Evolutionary conservation across 2,797 vertebrate genomes (phyloP).

Genomic region (Oophaga sylvatica): DNA sequence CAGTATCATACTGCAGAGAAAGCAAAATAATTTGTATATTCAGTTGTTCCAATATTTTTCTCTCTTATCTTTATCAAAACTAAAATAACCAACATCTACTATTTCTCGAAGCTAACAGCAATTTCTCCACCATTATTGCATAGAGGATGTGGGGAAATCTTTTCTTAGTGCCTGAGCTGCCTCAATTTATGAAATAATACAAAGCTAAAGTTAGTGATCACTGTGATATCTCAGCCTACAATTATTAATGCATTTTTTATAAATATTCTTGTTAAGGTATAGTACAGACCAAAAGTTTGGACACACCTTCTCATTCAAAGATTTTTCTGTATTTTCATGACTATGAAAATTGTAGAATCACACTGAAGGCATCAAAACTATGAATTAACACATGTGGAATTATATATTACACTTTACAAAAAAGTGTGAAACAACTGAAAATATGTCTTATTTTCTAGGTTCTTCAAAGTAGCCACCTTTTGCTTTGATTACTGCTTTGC

Average conservation of each 20-base stretch:
- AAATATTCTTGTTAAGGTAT: not conserved
- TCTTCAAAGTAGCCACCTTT: too few relatives aligned
- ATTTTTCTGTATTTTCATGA: too few relatives aligned
- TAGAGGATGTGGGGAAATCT: conserved; percentile 12
- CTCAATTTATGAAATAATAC: not conserved
- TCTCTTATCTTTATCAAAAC: not conserved
- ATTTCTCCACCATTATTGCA: conserved; percentile 5
- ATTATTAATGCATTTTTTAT: not conserved
- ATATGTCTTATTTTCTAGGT: too few relatives aligned
- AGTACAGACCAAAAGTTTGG: too few relatives aligned
- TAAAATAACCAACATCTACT: not conserved
- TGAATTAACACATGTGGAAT: too few relatives aligned
- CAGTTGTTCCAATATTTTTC: not conserved
- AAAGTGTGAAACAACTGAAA: too few relatives aligned
- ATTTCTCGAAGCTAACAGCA: not conserved
- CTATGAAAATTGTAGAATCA: too few relatives aligned
- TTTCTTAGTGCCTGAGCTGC: not conserved
- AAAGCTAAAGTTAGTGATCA: not conserved
- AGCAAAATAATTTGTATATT: not conserved
- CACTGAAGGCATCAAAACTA: too few relatives aligned
- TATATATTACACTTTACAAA: too few relatives aligned
- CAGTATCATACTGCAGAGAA: not conserved
- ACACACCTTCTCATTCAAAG: too few relatives aligned
- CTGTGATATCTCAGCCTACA: too few relatives aligned
- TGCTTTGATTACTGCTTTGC: too few relatives aligned